Conservation (phyloP, 2,888 invertebrate species). For the Diploptera punctata region DNA sequence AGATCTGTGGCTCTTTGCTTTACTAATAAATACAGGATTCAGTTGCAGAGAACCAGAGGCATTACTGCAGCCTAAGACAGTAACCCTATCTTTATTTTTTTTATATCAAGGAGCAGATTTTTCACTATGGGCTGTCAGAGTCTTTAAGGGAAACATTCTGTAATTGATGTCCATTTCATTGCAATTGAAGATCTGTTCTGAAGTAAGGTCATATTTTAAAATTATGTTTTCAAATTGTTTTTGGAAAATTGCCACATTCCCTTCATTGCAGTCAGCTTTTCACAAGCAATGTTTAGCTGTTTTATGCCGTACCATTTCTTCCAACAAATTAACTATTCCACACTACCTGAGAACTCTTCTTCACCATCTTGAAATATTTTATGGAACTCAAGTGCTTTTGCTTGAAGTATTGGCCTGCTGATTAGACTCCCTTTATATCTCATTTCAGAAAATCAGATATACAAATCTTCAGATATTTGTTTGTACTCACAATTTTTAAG, state of each 20-base stretch:
- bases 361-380: not conserved
- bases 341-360: not conserved
- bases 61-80: not conserved
- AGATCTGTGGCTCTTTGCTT: not conserved
- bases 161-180: not conserved
- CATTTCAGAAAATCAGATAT: not conserved
- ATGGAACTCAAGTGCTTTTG: not conserved
- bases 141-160: conserved; percentile 1
- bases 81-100: conserved; percentile 6
- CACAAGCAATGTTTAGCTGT: not conserved
- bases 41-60: not conserved
- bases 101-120: conserved; percentile 1
- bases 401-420: not conserved
- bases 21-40: not conserved
- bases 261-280: not conserved
- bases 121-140: not conserved
- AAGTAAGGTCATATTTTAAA: not conserved
- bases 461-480: not conserved
- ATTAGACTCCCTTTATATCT: conserved; percentile 1
- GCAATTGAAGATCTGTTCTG: not conserved
- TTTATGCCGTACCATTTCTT: not conserved
- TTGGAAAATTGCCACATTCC: not conserved
- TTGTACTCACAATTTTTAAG: not conserved
- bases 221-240: conserved; percentile 1
- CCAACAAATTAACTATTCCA: not conserved